These are phyloP conservation scores for Hymenopus coronatus DNA, from an alignment of 2,888 invertebrate genomes.

Conservation along the genomic window DNA sequence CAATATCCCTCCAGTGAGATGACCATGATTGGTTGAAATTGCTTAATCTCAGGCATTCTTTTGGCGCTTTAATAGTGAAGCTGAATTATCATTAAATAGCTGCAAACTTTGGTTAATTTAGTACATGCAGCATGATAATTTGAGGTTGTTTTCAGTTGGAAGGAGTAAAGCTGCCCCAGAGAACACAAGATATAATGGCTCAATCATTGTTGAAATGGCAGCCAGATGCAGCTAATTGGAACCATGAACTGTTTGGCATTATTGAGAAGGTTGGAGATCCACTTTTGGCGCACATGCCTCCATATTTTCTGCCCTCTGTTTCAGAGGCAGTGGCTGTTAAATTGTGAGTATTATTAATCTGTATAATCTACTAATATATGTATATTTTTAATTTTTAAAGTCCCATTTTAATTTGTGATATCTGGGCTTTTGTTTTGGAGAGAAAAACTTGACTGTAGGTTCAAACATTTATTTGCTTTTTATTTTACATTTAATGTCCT, in stretches of 20 bases:
- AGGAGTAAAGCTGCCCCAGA: neutral
- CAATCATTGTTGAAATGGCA: neutral
- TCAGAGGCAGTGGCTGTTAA: neutral
- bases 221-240: constrained; percentile 15
- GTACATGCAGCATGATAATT: neutral
- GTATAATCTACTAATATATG: no score
- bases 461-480: neutral
- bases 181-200: constrained; percentile 14
- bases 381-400: no score
- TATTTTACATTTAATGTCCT: no score
- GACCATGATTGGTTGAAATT: no score
- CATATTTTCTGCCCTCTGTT: constrained; percentile 1
- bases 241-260: neutral
- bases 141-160: constrained; percentile 13
- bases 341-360: constrained; percentile 21
- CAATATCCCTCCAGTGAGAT: no score
- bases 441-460: no score
- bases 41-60: no score
- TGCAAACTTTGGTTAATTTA: neutral
- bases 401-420: no score
- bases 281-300: constrained; percentile 25
- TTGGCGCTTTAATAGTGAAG: no score
- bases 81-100: no score
- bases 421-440: no score
- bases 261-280: constrained; percentile 19